Evolutionary conservation across 2,888 invertebrate species (phyloP).

Genomic region (Notodonta ziczac): DNA sequence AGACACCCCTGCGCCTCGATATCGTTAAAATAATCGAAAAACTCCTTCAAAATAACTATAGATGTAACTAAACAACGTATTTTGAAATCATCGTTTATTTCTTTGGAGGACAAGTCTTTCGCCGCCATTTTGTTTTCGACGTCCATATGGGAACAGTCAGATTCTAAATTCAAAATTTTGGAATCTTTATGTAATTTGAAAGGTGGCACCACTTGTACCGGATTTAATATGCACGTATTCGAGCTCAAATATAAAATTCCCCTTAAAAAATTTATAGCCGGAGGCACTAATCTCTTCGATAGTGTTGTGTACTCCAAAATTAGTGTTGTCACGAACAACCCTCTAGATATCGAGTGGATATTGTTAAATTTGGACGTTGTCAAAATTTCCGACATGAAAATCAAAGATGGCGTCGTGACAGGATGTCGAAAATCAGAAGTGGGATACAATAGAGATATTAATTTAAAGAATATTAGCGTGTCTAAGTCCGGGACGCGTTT

Average conservation of each 20-base stretch:
- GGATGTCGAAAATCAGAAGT: conserved; percentile 96
- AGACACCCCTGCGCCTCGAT: conserved; percentile 71
- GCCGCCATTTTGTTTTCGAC: conserved; percentile 76
- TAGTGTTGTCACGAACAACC: conserved; percentile 90
- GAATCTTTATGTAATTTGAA: conserved; percentile 84
- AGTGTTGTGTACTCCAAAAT: conserved; percentile 91
- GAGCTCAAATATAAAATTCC: conserved; percentile 90
- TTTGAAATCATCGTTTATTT: conserved; percentile 87
- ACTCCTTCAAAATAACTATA: conserved; percentile 85
- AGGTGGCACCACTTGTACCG: conserved; percentile 87
- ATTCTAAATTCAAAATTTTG: conserved; percentile 84
- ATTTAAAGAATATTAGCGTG: conserved; percentile 91
- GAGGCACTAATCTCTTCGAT: conserved; percentile 93
- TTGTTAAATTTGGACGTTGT: conserved; percentile 86
- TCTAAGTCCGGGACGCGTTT: conserved; percentile 87
- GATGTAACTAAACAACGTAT: conserved; percentile 84
- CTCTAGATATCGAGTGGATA: conserved; percentile 89
- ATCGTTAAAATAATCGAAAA: conserved; percentile 78
- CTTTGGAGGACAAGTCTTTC: conserved; percentile 81
- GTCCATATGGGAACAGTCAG: conserved; percentile 71
- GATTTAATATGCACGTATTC: conserved; percentile 84
- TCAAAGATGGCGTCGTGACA: conserved; percentile 92
- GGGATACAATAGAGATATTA: conserved; percentile 92
- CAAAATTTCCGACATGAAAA: conserved; percentile 93
- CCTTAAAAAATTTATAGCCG: conserved; percentile 90